Conservation (phyloP, 2,797 vertebrate genomes). For the Acanthurus lineatus region DNA sequence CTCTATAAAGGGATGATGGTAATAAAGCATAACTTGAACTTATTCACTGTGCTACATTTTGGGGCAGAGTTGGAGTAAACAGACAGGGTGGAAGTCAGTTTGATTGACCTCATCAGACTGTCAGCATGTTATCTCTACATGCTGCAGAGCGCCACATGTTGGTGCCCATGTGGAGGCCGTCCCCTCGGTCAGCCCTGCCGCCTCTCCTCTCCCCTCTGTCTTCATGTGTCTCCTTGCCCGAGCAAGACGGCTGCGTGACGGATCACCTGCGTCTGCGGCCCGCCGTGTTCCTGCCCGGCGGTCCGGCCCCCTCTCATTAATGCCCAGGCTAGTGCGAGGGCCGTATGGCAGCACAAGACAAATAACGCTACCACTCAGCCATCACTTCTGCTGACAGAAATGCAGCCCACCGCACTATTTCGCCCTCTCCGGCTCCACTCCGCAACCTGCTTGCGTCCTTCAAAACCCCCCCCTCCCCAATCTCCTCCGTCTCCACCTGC, state of each 20-base stretch:
- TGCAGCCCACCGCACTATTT: constrained; percentile 89
- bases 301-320: constrained; percentile 89
- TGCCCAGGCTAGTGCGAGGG: constrained; percentile 85
- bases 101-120: constrained; percentile 40
- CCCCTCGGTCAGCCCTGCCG: constrained; percentile 52
- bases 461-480: constrained; percentile 49
- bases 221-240: constrained; percentile 74
- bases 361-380: constrained; percentile 88
- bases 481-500: constrained; percentile 71
- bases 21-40: constrained; percentile 51
- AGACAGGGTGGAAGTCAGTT: constrained; percentile 11
- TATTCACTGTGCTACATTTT: constrained; percentile 16
- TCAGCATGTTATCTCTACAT: constrained; percentile 33
- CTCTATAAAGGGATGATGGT: constrained; percentile 42
- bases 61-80: constrained; percentile 29
- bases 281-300: constrained; percentile 85
- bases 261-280: constrained; percentile 85
- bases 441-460: constrained; percentile 80
- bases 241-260: constrained; percentile 82
- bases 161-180: constrained; percentile 52
- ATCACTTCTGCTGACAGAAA: constrained; percentile 92
- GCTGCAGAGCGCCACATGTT: constrained; percentile 42
- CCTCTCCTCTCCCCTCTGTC: constrained; percentile 67
- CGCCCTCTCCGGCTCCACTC: constrained; percentile 84
- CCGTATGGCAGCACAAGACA: constrained; percentile 89